Evolutionary conservation across 1,140 invertebrate species (phyloP).

Genomic region (Brachionus koreanus): DNA sequence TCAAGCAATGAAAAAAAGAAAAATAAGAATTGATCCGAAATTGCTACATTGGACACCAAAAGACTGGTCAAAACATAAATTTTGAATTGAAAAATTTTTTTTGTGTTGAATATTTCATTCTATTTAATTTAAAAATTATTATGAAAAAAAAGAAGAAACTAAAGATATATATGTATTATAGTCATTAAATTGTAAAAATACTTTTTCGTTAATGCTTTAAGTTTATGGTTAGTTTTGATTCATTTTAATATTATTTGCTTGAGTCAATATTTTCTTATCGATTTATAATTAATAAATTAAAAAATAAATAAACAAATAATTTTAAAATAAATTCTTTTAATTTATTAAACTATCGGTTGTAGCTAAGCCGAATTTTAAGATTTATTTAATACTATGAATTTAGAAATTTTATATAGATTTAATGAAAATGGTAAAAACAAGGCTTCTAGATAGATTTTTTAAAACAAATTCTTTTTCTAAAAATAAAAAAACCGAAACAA

Average conservation of each 20-base stretch:
- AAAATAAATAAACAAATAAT: background rate
- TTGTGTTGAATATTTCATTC: background rate
- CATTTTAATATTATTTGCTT: background rate
- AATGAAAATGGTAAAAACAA: background rate
- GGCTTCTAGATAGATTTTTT: background rate
- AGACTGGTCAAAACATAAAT: conserved; percentile 70
- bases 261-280: background rate
- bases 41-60: conserved; percentile 96
- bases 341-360: background rate
- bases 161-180: background rate
- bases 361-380: background rate
- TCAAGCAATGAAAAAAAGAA: conserved; percentile 73
- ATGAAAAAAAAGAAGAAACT: background rate
- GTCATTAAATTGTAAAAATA: background rate
- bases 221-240: background rate
- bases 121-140: background rate
- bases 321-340: background rate
- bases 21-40: conserved; percentile 87
- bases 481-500: background rate
- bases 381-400: background rate
- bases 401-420: background rate
- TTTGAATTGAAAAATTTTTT: background rate
- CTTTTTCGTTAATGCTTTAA: background rate
- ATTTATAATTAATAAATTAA: background rate
- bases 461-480: background rate